Conservation (phyloP, 2,797 vertebrate species). For the Garrulus glandarius region DNA sequence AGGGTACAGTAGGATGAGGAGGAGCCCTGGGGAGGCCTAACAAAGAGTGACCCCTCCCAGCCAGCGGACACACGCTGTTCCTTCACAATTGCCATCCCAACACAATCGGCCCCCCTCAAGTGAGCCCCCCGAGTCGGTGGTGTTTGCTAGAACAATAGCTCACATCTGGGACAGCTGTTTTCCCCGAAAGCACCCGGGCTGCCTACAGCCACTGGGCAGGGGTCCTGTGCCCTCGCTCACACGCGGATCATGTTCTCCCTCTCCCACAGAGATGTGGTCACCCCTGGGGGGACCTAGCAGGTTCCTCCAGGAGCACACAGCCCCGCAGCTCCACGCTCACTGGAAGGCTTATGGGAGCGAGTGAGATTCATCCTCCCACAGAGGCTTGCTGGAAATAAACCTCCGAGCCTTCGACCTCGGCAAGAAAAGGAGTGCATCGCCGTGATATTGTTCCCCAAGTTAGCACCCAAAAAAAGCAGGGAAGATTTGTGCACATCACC, state of each 20-base stretch:
- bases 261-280: neutral
- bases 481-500: neutral
- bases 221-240: neutral
- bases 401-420: neutral
- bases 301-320: neutral
- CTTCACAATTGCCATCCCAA: slow-evolving; percentile 14
- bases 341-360: neutral
- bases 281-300: neutral
- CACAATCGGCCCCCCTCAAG: neutral
- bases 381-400: neutral
- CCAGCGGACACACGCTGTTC: neutral
- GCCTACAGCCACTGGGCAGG: neutral
- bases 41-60: neutral
- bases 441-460: neutral
- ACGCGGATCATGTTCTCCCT: neutral
- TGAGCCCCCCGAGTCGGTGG: neutral
- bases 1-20: accelerated
- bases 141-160: slow-evolving; percentile 30
- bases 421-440: neutral
- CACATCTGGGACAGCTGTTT: slow-evolving; percentile 42
- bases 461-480: neutral
- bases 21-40: neutral
- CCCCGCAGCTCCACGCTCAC: neutral
- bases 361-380: accelerated
- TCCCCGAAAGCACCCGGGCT: neutral